Evolutionary conservation across 2,888 invertebrate genomes (phyloP).

Genomic region (Rhaphigaster nebulosa): DNA sequence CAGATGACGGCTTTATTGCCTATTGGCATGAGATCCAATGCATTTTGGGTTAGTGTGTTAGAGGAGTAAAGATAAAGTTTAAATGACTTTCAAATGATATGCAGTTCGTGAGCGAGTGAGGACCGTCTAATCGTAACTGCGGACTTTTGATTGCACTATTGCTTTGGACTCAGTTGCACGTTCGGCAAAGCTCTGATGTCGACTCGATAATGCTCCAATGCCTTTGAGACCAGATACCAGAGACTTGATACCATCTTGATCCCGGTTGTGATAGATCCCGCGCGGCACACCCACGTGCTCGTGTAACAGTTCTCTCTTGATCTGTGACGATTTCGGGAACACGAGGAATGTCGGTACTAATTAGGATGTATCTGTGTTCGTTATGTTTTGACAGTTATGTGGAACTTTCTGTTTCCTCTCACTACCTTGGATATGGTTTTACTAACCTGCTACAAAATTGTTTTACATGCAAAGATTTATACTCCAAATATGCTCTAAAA

Average conservation of each 20-base stretch:
- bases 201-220: background rate
- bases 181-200: background rate
- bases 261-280: background rate
- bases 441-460: no score
- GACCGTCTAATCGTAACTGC: background rate
- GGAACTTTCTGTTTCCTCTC: background rate
- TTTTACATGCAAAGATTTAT: no score
- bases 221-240: background rate
- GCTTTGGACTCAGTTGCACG: background rate
- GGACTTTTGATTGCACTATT: background rate
- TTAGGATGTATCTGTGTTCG: background rate
- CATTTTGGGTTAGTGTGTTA: constrained; percentile 24
- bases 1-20: background rate
- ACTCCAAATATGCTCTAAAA: no score
- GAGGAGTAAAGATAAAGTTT: background rate
- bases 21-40: background rate
- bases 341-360: background rate
- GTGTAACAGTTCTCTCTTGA: background rate
- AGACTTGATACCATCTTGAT: background rate
- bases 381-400: background rate
- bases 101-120: background rate
- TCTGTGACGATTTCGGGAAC: background rate
- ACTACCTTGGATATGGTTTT: background rate
- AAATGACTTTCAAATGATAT: constrained; percentile 24
- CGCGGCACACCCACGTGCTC: background rate